Evolutionary conservation across 1,140 invertebrate genomes (phyloP).

Genomic region (Druon quercuslanigerum): DNA sequence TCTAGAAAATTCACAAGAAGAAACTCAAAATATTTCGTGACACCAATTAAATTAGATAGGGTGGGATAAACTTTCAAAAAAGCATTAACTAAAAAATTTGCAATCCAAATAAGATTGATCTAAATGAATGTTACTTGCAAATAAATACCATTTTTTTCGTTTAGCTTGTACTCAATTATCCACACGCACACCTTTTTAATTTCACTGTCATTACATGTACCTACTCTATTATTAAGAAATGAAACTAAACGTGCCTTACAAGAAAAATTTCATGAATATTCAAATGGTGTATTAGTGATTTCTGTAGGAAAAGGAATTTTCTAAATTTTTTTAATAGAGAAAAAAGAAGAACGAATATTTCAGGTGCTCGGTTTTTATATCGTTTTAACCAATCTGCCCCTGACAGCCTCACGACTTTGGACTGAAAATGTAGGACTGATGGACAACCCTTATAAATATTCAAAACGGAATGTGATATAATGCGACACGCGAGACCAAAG

Average conservation of each 20-base stretch:
- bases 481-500: slow-evolving; percentile 70
- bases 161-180: not conserved
- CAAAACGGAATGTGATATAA: slow-evolving; percentile 69
- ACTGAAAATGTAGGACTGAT: slow-evolving; percentile 71
- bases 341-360: slow-evolving; percentile 65
- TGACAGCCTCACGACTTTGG: slow-evolving; percentile 68
- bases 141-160: slow-evolving; percentile 11
- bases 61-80: too few species aligned
- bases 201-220: not conserved
- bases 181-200: not conserved
- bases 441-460: slow-evolving; percentile 73
- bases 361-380: slow-evolving; percentile 64
- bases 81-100: too few species aligned
- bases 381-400: slow-evolving; percentile 66
- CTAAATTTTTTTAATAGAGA: not conserved
- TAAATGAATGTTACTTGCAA: not conserved
- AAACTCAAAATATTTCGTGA: too few species aligned
- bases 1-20: too few species aligned
- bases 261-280: not conserved
- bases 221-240: not conserved
- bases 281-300: not conserved
- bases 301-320: not conserved
- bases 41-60: too few species aligned
- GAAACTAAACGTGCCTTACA: not conserved
- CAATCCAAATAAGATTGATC: too few species aligned